phyloP scores from a whole-genome alignment of 2,797 vertebrate species.

The Pseudochaenichthys georgianus region DNA sequence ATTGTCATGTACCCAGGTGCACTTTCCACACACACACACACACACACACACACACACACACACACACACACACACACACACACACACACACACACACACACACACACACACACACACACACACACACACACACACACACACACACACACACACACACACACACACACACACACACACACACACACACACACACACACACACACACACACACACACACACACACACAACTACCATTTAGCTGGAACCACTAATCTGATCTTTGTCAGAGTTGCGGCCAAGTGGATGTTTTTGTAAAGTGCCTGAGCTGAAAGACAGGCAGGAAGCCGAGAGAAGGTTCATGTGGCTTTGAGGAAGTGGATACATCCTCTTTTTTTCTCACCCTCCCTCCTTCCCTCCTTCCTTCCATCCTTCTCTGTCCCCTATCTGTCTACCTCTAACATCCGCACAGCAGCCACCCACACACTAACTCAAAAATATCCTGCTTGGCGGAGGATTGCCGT shows the following conservation, averaged over 20 bases:
- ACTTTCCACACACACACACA: not conserved
- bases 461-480: constrained; percentile 69
- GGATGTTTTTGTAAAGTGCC: constrained; percentile 17
- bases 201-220: too few relatives aligned
- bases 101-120: too few relatives aligned
- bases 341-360: constrained; percentile 69
- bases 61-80: too few relatives aligned
- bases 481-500: constrained; percentile 42
- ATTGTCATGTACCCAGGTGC: constrained; percentile 44
- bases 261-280: not conserved
- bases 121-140: too few relatives aligned
- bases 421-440: constrained; percentile 62
- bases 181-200: too few relatives aligned
- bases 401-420: constrained; percentile 8
- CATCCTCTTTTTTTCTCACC: constrained; percentile 56
- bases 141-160: too few relatives aligned
- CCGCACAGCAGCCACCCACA: constrained; percentile 67
- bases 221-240: too few relatives aligned
- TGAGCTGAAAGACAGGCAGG: constrained; percentile 37
- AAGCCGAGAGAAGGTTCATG: constrained; percentile 45
- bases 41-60: too few relatives aligned
- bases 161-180: too few relatives aligned
- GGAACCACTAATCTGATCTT: too few relatives aligned
- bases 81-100: accelerated
- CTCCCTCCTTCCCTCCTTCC: constrained; percentile 34